Evolutionary conservation across 2,113 vertebrate genomes (phyloP).

Genomic region (Emydocephalus ijimae): DNA sequence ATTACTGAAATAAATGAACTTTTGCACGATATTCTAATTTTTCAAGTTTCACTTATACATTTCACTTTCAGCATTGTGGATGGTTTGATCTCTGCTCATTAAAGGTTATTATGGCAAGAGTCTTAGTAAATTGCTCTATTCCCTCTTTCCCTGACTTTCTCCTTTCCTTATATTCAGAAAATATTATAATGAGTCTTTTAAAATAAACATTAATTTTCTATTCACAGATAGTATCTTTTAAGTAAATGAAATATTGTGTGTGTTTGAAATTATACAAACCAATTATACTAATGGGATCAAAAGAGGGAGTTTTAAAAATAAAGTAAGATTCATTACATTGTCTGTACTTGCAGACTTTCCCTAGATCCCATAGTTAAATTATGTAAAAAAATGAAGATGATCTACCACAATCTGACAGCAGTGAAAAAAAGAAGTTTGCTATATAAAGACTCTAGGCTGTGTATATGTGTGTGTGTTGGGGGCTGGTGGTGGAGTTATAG

Average conservation of each 20-base stretch:
- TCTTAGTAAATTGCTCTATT: not conserved
- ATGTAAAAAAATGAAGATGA: not conserved
- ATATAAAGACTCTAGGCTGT: not conserved
- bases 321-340: not conserved
- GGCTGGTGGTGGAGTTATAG: too few species aligned
- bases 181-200: not conserved
- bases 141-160: not conserved
- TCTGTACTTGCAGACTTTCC: not conserved
- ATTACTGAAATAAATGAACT: too few species aligned
- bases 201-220: not conserved
- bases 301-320: slow-evolving; percentile 13
- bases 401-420: not conserved
- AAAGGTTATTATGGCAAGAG: not conserved
- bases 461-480: too few species aligned
- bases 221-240: not conserved
- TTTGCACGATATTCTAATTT: too few species aligned
- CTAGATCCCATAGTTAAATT: not conserved
- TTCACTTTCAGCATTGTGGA: not conserved
- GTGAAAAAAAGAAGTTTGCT: not conserved
- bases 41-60: too few species aligned
- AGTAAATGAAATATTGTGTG: not conserved
- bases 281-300: slow-evolving; percentile 2
- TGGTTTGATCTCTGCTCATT: not conserved
- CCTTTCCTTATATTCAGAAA: not conserved
- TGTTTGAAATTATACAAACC: slow-evolving; percentile 4